Evolutionary conservation across 1,140 invertebrate species (phyloP).

Genomic region (Meloidogyne chitwoodi): DNA sequence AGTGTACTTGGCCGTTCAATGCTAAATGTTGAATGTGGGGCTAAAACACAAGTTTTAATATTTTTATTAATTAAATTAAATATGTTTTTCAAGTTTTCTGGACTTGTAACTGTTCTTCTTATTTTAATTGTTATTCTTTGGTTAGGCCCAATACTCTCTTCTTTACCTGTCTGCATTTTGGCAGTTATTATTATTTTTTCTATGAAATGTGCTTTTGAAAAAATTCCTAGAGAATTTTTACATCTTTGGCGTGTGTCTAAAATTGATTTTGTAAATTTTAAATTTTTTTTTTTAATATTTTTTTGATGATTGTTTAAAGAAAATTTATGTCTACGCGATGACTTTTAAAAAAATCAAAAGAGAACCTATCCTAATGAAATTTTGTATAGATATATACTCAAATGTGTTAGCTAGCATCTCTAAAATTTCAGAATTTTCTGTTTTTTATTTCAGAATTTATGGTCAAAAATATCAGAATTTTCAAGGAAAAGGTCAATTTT

Average conservation of each 20-base stretch:
- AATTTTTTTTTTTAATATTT: not conserved
- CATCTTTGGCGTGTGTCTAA: conserved; percentile 47
- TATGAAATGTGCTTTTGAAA: conserved; percentile 40
- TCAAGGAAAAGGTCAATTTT: too few species aligned
- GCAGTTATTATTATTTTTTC: conserved; percentile 48
- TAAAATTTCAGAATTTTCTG: too few species aligned
- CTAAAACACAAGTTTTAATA: conserved; percentile 59
- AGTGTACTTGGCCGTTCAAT: conserved; percentile 60
- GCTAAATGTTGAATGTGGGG: conserved; percentile 62
- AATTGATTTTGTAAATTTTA: conserved; percentile 44
- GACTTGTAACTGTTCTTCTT: conserved; percentile 38
- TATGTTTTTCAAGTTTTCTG: conserved; percentile 41
- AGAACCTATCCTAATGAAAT: too few species aligned
- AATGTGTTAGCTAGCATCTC: too few species aligned
- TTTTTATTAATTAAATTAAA: not conserved
- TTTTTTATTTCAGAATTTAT: too few species aligned
- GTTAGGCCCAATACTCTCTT: conserved; percentile 61
- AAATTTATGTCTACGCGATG: too few species aligned
- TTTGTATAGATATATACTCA: too few species aligned
- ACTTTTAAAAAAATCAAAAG: too few species aligned
- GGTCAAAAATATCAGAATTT: too few species aligned
- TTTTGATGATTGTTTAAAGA: too few species aligned
- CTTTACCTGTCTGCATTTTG: conserved; percentile 59
- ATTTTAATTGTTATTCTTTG: conserved; percentile 64
- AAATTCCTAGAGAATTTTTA: conserved; percentile 39